phyloP scores from a whole-genome alignment of 2,888 invertebrate species.

The Cryptus armator region DNA sequence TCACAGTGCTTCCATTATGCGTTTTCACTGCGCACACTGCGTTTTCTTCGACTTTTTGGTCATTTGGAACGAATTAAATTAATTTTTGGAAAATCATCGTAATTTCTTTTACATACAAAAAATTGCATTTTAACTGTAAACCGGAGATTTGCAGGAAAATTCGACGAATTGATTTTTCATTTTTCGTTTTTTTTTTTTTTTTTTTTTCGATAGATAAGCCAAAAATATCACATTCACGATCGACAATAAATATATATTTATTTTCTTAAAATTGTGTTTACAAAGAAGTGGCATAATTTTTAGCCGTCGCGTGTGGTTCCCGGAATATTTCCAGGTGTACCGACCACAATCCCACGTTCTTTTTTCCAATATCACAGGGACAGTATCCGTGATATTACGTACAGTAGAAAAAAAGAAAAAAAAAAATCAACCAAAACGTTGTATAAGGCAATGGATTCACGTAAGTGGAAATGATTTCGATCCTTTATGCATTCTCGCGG shows the following conservation, averaged over 20 bases:
- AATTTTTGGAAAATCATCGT: not conserved
- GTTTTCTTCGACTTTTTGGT: not conserved
- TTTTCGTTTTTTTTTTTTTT: constrained; percentile 12
- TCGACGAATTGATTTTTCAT: not conserved
- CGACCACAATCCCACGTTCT: constrained; percentile 34
- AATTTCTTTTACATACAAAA: not conserved
- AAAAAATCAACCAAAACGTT: constrained; percentile 39
- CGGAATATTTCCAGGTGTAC: constrained; percentile 40
- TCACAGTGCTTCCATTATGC: not conserved
- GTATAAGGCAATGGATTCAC: constrained; percentile 45
- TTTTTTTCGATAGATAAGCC: constrained; percentile 47
- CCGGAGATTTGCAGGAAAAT: too few relatives aligned
- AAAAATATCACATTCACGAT: constrained; percentile 65
- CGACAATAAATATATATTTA: constrained; percentile 74
- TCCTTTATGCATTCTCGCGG: constrained; percentile 19
- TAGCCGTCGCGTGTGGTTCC: constrained; percentile 9
- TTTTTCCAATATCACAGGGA: constrained; percentile 44
- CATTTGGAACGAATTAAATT: not conserved
- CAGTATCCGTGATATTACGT: constrained; percentile 45
- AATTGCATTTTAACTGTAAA: not conserved
- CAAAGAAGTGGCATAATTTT: constrained; percentile 50
- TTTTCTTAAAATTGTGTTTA: constrained; percentile 68
- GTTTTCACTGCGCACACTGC: not conserved
- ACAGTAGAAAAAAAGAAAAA: constrained; percentile 48
- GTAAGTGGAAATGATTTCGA: constrained; percentile 39